These are phyloP conservation scores for Thymelicus sylvestris DNA, from an alignment of 2,888 invertebrate genomes.

Conservation along the genomic window DNA sequence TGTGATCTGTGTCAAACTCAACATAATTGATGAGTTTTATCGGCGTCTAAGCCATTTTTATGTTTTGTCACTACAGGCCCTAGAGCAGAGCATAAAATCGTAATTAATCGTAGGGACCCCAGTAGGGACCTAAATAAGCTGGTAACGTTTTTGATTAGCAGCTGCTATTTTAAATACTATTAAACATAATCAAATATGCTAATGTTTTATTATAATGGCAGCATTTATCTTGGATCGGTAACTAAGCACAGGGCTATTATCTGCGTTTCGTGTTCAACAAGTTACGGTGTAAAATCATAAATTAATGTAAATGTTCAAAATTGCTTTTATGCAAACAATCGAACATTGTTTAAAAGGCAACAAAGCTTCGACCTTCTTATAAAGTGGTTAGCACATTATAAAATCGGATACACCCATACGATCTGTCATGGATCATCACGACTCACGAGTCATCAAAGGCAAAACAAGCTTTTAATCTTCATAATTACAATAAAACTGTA, in stretches of 20 bases:
- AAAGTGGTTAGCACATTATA: neutral
- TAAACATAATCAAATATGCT: neutral
- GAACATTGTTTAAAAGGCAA: neutral
- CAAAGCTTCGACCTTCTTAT: constrained; percentile 19
- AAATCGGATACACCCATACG: constrained; percentile 6
- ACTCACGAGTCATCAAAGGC: constrained; percentile 21
- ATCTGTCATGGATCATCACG: constrained; percentile 35
- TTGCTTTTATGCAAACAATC: neutral
- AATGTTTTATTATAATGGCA: neutral
- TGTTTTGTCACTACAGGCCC: too few species aligned
- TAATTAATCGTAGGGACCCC: too few species aligned
- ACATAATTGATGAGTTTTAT: too few species aligned
- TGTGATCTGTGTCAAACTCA: too few species aligned
- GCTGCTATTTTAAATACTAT: too few species aligned
- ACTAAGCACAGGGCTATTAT: neutral
- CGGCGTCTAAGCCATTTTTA: too few species aligned
- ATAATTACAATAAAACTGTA: constrained; percentile 21
- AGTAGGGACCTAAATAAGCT: too few species aligned
- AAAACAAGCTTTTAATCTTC: constrained; percentile 17
- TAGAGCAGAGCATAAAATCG: too few species aligned
- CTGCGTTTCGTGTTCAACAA: too few species aligned
- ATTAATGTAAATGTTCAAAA: constrained; percentile 7
- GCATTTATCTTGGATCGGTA: too few species aligned
- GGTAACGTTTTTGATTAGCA: too few species aligned
- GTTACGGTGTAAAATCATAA: neutral